Evolutionary conservation across 2,888 invertebrate genomes (phyloP).

Genomic region (Limenitis camilla): DNA sequence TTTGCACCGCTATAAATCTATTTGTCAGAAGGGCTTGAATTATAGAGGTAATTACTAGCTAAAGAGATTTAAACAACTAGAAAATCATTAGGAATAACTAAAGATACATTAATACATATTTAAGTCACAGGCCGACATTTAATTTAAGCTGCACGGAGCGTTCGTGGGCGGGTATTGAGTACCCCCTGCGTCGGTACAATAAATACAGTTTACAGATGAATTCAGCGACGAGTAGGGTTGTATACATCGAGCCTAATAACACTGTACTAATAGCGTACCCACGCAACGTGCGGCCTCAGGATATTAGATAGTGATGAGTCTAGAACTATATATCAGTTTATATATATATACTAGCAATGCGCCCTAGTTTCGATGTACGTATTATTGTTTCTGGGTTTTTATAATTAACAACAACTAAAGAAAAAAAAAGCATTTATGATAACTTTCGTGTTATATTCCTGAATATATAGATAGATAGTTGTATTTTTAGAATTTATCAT

Average conservation of each 20-base stretch:
- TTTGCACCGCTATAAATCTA: too few species aligned
- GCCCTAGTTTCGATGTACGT: background rate
- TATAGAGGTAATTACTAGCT: background rate
- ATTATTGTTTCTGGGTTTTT: too few species aligned
- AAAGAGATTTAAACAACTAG: background rate
- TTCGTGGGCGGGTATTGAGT: slow-evolving; percentile 12
- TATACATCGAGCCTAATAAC: slow-evolving; percentile 5
- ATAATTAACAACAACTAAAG: too few species aligned
- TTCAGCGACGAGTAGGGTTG: background rate
- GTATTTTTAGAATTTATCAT: too few species aligned
- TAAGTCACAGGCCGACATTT: slow-evolving; percentile 3
- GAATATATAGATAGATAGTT: too few species aligned
- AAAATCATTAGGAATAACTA: background rate
- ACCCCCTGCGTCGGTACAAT: slow-evolving; percentile 12
- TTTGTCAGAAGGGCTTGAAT: too few species aligned
- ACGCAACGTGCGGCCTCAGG: slow-evolving; percentile 16
- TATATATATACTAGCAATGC: background rate
- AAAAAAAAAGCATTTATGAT: too few species aligned
- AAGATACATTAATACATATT: slow-evolving; percentile 1
- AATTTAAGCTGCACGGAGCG: background rate
- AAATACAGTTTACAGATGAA: slow-evolving; percentile 9
- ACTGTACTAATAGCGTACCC: slow-evolving; percentile 10
- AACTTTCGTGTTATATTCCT: too few species aligned
- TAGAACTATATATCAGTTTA: background rate
- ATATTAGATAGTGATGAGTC: slow-evolving; percentile 8